Percentiles rank a stretch among this genome's conserved stretches.
Conservation (phyloP, 2,113 vertebrate species). For the Clarias macrocephalus region DNA sequence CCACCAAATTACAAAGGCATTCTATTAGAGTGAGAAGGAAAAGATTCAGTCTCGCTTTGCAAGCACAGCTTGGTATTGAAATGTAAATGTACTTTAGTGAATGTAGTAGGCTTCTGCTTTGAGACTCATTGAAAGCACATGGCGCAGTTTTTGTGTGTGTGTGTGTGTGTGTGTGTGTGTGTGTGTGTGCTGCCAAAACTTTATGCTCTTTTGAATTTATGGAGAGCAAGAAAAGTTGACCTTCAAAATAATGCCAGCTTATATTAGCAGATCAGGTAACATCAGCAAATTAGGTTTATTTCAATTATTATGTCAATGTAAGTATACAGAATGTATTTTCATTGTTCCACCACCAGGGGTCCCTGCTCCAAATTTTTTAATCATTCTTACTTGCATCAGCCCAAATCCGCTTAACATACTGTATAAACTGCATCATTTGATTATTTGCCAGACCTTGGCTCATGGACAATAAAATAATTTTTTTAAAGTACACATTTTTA, state of each 20-base stretch:
- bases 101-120: constrained; percentile 26
- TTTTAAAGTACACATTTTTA: neutral
- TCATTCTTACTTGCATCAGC: neutral
- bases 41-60: neutral
- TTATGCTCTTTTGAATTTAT: constrained; percentile 4
- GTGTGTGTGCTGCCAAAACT: constrained; percentile 1
- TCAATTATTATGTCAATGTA: neutral
- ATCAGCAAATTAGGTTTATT: neutral
- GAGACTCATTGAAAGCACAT: constrained; percentile 24
- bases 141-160: neutral
- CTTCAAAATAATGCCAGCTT: neutral
- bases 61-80: constrained; percentile 27
- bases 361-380: neutral
- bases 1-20: constrained; percentile 2
- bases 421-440: too few relatives aligned
- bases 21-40: constrained; percentile 2
- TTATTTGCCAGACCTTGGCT: too few relatives aligned
- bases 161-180: too few relatives aligned
- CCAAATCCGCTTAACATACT: too few relatives aligned
- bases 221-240: neutral
- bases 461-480: too few relatives aligned
- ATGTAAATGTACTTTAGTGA: constrained; percentile 35
- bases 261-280: neutral
- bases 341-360: constrained; percentile 29
- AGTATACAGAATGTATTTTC: neutral